Base-by-base conservation (phyloP, 2,888 invertebrate species). In the Rotaria socialis region DNA sequence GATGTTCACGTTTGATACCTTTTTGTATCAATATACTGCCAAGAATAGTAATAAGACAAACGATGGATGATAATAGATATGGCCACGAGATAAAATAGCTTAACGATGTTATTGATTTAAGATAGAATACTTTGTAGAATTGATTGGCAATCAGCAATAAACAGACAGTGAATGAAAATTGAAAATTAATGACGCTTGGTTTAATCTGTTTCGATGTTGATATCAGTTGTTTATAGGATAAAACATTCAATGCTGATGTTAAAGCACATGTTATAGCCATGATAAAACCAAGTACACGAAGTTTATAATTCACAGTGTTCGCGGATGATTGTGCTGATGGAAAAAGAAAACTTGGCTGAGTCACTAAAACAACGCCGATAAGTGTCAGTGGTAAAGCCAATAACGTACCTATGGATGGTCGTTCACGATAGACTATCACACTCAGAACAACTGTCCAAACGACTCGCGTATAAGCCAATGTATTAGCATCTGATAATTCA, bases 1-100 rank as follows among this genome's bases (percentile, higher is more conserved):
- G 75, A 80, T 80, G 41, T 80, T 80, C 75, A 47, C 75, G 75
- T 80, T 80, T 80, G 24, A 80, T 80, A 22, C 24, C 24, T 47
- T 80, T 80, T 47, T 80, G 75, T 11, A 22, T 24, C 8, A 80
- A 24, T 24, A 47, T 6, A 47, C 43, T 24, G 43, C 22, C 41
- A 24, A 22, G 1, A 24, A 80, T 80, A 2, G 22, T 6, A 4
- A 80, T 7, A 11, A 80, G 11, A 80, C 75, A 43, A 1, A 80
- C 10, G n/a, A 43, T 2, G 24, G 75, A 43, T 47, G 75, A 43
- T 11, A 80, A 24, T 43, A 47, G 8, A 80, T 11, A 80, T 24
- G 24, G 75, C 75, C 75, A 80, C 5, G 41, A 47, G 3, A 80
- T 22, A 10, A 43, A 11, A 43, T 8, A 24, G 11, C 1, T 47